Evolutionary conservation across 92 coral and sea anemone species (phyloP).

Genomic region (Bergia sp.): DNA sequence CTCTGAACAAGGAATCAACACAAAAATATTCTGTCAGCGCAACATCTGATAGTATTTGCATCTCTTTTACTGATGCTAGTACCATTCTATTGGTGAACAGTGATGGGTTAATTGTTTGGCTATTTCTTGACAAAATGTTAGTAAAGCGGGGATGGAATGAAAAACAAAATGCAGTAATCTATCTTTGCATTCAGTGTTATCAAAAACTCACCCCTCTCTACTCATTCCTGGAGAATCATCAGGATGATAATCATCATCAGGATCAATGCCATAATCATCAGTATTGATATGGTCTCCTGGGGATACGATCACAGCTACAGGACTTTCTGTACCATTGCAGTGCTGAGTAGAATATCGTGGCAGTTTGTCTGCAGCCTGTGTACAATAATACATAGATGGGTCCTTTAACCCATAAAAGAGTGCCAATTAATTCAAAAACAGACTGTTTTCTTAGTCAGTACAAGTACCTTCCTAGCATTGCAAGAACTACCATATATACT

Average conservation of each 20-base stretch:
- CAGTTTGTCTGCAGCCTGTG: constrained; percentile 59
- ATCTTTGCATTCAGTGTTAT: neutral
- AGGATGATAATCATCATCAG: constrained; percentile 70
- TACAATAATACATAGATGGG: constrained; percentile 40
- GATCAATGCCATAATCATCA: constrained; percentile 70
- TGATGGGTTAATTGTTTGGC: too few species aligned
- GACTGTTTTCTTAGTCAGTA: neutral
- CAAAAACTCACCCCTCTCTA: constrained; percentile 72
- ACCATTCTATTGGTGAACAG: too few species aligned
- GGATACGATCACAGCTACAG: constrained; percentile 91
- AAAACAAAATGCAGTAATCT: too few species aligned
- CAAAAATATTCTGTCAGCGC: neutral
- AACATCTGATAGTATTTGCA: neutral
- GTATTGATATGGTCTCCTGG: constrained; percentile 76
- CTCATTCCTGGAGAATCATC: constrained; percentile 74
- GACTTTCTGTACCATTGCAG: constrained; percentile 92
- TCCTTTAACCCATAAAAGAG: constrained; percentile 33
- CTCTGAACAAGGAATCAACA: neutral
- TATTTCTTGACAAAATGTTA: too few species aligned
- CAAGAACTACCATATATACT: neutral
- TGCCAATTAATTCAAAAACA: constrained; percentile 4
- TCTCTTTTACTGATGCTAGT: too few species aligned
- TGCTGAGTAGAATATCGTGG: constrained; percentile 71
- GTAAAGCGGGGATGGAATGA: too few species aligned
- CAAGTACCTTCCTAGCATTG: neutral